A percentile compares a stretch with the other conserved stretches of the same genome.
Conservation (phyloP, 2,113 vertebrate species). For the Trogon surrucura region DNA sequence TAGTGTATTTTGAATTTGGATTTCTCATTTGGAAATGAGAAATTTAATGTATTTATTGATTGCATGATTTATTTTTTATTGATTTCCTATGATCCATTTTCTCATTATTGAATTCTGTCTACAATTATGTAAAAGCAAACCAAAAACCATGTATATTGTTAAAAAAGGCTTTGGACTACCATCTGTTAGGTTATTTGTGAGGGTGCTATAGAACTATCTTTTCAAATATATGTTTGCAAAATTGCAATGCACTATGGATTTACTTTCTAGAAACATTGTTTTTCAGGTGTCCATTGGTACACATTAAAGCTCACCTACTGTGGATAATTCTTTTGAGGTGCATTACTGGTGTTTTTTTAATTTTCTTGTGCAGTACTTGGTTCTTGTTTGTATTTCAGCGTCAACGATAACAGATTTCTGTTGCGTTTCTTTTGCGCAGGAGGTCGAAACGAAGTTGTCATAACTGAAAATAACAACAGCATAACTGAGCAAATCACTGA, state of each 20-base stretch:
- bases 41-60: neutral
- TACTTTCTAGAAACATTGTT: neutral
- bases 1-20: neutral
- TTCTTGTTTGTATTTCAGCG: neutral
- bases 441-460: slow-evolving; percentile 88
- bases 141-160: neutral
- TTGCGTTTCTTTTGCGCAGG: slow-evolving; percentile 56
- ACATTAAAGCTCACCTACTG: neutral
- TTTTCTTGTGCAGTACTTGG: neutral
- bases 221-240: neutral
- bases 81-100: neutral
- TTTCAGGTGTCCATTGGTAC: neutral
- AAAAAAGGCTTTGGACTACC: neutral
- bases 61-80: neutral
- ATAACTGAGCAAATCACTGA: slow-evolving; percentile 99
- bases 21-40: neutral
- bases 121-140: neutral
- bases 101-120: neutral
- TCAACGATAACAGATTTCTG: neutral
- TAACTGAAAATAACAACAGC: slow-evolving; percentile 97
- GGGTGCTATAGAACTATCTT: neutral
- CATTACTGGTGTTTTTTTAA: neutral
- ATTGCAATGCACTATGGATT: neutral
- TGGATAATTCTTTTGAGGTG: neutral
- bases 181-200: neutral